Conservation (phyloP, 2,797 vertebrate genomes). For the Spheniscus humboldti region DNA sequence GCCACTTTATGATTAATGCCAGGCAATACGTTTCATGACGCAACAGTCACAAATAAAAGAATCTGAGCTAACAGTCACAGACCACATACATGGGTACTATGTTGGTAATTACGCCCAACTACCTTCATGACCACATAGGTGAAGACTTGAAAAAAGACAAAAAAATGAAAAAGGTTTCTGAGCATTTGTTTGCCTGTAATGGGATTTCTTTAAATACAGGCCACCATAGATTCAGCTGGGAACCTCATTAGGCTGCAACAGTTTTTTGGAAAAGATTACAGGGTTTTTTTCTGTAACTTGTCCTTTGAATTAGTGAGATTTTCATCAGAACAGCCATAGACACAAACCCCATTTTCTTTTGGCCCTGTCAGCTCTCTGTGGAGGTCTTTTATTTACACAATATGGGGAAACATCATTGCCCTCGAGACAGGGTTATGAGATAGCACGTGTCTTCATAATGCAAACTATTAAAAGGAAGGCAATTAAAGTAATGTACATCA, state of each 20-base stretch:
- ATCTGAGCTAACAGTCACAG: background rate
- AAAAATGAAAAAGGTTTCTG: background rate
- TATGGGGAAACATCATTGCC: background rate
- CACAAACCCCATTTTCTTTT: slow-evolving; percentile 14
- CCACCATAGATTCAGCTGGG: background rate
- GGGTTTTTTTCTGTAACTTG: background rate
- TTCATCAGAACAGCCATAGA: background rate
- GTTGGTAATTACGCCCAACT: background rate
- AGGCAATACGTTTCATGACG: background rate
- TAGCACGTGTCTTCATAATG: background rate
- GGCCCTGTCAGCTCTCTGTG: background rate
- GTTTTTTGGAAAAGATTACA: background rate
- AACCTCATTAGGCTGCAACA: background rate
- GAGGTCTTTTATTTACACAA: background rate
- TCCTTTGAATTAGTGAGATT: slow-evolving; percentile 10
- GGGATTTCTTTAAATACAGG: background rate
- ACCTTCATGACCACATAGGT: background rate
- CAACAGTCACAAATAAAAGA: background rate
- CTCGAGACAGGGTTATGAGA: background rate
- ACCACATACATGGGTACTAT: background rate
- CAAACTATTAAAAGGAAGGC: background rate
- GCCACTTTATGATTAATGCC: background rate
- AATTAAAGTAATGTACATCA: background rate
- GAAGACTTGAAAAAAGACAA: background rate
- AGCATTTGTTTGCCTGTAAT: background rate